Base-by-base conservation (phyloP, 23 tunicate genomes). In the Styela plicata region DNA sequence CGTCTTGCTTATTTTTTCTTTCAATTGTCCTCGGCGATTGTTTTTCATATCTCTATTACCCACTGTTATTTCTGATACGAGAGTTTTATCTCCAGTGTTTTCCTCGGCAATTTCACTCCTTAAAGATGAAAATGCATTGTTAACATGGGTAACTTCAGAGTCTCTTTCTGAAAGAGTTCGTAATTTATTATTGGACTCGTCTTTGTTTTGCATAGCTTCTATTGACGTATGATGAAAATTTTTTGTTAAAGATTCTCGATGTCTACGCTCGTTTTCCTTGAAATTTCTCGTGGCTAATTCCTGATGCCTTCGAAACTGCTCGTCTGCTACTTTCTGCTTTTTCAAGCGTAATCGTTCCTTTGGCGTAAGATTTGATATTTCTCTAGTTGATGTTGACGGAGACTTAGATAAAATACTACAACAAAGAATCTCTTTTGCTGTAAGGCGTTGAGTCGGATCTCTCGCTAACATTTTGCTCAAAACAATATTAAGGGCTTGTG, bases 271-370 rank as follows among this genome's bases (percentile, higher is more conserved):
- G 67, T 92, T 92, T n/a, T 87, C 91, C 26, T 34, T 63, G 75
- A 31, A 27, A 32, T 27, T 80, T 65, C 64, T 80, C 27, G 33
- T 28, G 7, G 74, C 74, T 0, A 80, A 75, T 21, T 75, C 82
- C 83, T 82, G 79, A 0, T 80, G 63, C 20, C 53, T 74, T 32
- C 75, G 85, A 67, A 90, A 68, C 32, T 69, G 81, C 28, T 36
- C 79, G 52, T 93, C 93, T 18, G 87, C 98, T 84, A 82, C 93
- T 63, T 74, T 84, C 63, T 93, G 98, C 69, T 88, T 93, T 36
- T 78, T 80, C 29, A 93, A 34, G 53, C 83, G 83, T 17, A 88
- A 33, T 64, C 89, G 74, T n/a, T 88, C 86, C 21, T 91, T 74
- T 31, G 98, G 94, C 24, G 89, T 81, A 31, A 93, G 29, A 34